These are phyloP conservation scores for Sclerurus mexicanus DNA, from an alignment of 2,113 vertebrate genomes.

Conservation along the genomic window DNA sequence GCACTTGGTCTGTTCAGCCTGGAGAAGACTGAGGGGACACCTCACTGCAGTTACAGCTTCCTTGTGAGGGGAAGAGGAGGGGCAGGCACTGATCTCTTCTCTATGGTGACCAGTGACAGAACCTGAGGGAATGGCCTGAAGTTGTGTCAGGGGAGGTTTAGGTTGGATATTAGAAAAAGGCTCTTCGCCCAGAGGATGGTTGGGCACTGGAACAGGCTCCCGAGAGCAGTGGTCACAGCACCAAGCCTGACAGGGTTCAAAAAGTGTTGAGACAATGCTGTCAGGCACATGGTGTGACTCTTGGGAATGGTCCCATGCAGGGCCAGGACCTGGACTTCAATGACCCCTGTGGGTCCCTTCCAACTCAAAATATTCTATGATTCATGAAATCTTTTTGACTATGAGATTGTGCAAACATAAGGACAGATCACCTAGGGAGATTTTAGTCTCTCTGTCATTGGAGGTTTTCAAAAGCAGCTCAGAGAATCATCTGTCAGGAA, in stretches of 20 bases:
- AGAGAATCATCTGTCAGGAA: not conserved
- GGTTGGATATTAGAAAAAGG: accelerated
- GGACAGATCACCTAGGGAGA: not conserved
- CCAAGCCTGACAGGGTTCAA: not conserved
- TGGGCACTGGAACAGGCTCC: not conserved
- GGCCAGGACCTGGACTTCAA: not conserved
- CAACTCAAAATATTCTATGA: not conserved
- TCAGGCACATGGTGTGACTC: not conserved
- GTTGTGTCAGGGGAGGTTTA: accelerated
- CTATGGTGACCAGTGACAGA: not conserved
- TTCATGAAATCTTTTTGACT: not conserved
- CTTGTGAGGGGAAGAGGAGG: accelerated
- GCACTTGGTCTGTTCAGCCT: not conserved
- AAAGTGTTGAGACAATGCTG: accelerated
- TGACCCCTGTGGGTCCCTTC: not conserved
- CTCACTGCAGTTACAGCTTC: not conserved
- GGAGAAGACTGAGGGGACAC: not conserved
- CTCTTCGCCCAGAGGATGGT: accelerated
- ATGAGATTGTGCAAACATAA: not conserved
- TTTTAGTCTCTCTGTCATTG: not conserved
- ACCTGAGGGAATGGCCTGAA: accelerated
- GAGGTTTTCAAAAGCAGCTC: not conserved
- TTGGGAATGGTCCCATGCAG: no score
- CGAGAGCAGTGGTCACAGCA: no score
- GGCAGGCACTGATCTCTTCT: not conserved